Evolutionary conservation across 2,888 invertebrate species (phyloP), one percentile per base, ranked within the genome.

Genomic region (Agriotes lineatus): DNA sequence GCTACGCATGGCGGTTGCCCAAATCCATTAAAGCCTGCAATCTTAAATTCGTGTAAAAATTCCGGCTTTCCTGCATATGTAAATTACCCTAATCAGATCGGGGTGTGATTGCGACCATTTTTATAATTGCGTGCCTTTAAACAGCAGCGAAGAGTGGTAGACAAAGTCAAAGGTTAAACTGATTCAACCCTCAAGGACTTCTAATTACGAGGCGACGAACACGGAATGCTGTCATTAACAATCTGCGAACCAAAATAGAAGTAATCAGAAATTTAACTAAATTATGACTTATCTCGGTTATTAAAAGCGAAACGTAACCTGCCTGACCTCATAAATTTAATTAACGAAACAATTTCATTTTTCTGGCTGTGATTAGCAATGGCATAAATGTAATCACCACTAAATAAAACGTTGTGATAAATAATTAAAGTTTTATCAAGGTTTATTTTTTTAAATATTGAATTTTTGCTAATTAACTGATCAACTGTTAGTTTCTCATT

Each of bases 101-200:
- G 20, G 12, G 20, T 35, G 19, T 35, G 37, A 37, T 37, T 56
- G 20, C 10, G 37, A 18, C 14, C 25, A 25, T 33, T 33, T 35
- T 35, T 19, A 54, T 37, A 56, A 56, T 33, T 56, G 35, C 35
- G 19, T 35, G 35, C 12, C 37, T 20, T 20, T 56, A 37, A 56
- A 56, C 22, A 19, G 12, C 37, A 37, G 19, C 18, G 35, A 14
- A 35, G 52, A 14, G n/a, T 52, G 25, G n/a, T 16, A 52, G 16
- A 52, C 25, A 52, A 52, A 56, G 19, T 14, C 18, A 52, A 56
- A 35, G 37, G 56, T 56, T 56, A 56, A 56, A 33, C 56, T 37
- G 18, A 37, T 37, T 56, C 20, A n/a, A 19, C 37, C 56, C 52
- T 33, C 18, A 25, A 16, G 33, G 14, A 16, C 9, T 35, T 1